phyloP scores from a whole-genome alignment of 2,888 invertebrate species.

The Tetragonula carbonaria region DNA sequence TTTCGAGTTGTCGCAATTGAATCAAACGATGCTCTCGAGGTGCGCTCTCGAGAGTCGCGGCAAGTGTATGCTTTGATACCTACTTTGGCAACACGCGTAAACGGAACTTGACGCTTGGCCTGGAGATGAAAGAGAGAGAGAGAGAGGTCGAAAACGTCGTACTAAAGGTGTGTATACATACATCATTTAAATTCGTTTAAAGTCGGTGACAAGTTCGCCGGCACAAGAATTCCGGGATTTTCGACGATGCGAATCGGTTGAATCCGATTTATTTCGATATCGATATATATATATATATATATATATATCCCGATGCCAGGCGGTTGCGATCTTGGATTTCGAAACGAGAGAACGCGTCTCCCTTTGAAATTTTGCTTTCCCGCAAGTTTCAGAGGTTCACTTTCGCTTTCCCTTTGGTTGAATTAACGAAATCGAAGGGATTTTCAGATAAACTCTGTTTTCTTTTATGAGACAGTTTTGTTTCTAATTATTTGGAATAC shows the following conservation, averaged over 20 bases:
- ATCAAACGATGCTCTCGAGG: neutral
- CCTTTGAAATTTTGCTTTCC: too few species aligned
- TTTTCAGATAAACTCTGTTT: too few species aligned
- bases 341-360: too few species aligned
- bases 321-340: neutral
- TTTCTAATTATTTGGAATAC: too few species aligned
- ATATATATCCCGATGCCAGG: neutral
- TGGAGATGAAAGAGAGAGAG: neutral
- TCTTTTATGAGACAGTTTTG: too few species aligned
- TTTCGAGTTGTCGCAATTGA: conserved; percentile 22
- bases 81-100: neutral
- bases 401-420: too few species aligned
- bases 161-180: neutral
- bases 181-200: neutral
- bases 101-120: neutral
- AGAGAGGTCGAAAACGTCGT: neutral
- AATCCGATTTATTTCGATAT: neutral
- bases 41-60: conserved; percentile 5
- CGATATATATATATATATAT: too few species aligned
- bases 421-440: too few species aligned
- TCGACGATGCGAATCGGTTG: neutral
- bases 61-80: neutral
- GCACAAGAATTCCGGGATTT: neutral
- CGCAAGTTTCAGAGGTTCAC: too few species aligned
- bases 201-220: neutral